These are phyloP conservation scores for Galerucella calmariensis DNA, from an alignment of 2,888 invertebrate species.

Conservation along the genomic window DNA sequence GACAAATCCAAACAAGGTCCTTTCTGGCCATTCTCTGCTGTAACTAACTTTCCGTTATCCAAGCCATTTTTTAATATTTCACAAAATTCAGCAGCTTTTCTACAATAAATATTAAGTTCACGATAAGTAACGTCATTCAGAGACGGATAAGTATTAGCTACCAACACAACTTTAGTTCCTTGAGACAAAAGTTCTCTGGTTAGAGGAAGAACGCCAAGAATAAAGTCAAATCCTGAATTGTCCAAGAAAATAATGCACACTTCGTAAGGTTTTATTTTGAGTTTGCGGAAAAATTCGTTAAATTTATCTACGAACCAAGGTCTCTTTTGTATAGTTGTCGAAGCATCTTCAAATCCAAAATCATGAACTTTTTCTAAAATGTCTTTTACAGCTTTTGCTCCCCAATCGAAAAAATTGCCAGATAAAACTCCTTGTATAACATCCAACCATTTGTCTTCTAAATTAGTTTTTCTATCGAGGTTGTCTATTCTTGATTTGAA, in stretches of 20 bases:
- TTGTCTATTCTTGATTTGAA: conserved; percentile 75
- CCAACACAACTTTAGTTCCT: conserved; percentile 89
- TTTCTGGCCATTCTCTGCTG: conserved; percentile 92
- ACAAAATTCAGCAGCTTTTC: conserved; percentile 77
- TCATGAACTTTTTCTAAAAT: conserved; percentile 78
- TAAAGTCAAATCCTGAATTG: conserved; percentile 95
- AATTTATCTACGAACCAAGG: conserved; percentile 94
- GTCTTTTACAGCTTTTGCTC: conserved; percentile 88
- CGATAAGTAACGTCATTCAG: conserved; percentile 94
- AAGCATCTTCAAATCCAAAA: conserved; percentile 86
- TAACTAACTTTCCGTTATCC: conserved; percentile 75
- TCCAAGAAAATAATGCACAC: conserved; percentile 95
- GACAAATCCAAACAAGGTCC: conserved; percentile 96
- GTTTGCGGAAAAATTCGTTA: conserved; percentile 82
- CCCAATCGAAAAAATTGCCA: conserved; percentile 98
- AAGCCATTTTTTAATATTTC: conserved; percentile 77
- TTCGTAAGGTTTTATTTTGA: conserved; percentile 78
- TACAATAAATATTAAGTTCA: conserved; percentile 82
- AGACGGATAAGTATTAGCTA: conserved; percentile 93
- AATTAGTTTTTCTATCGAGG: conserved; percentile 76
- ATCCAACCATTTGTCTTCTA: conserved; percentile 72
- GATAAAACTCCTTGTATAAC: conserved; percentile 76
- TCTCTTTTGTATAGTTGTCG: conserved; percentile 83
- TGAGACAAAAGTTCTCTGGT: conserved; percentile 83
- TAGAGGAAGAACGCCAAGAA: conserved; percentile 92